Conservation (phyloP, 2,113 vertebrate species). For the Colistium nudipinnis region DNA sequence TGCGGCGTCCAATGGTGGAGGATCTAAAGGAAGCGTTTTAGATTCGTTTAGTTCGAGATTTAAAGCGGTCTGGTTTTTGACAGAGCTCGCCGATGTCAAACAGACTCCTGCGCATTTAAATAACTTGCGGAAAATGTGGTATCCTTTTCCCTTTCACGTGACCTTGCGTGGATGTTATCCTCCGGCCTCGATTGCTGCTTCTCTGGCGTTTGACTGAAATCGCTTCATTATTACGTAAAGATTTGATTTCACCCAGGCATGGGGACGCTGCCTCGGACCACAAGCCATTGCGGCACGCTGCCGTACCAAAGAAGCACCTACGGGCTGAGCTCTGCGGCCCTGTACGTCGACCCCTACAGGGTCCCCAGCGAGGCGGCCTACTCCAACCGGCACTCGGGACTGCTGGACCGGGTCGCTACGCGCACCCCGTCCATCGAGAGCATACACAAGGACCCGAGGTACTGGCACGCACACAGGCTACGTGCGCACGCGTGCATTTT, state of each 20-base stretch:
- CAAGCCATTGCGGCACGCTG: conserved; percentile 93
- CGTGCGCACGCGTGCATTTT: background rate
- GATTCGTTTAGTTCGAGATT: conserved; percentile 32
- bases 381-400: conserved; percentile 72
- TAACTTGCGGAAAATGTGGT: background rate
- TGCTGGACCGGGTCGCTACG: conserved; percentile 85
- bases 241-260: conserved; percentile 53
- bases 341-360: conserved; percentile 89
- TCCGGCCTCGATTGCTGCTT: background rate
- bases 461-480: background rate
- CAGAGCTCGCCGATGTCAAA: conserved; percentile 15
- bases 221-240: background rate
- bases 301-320: conserved; percentile 94
- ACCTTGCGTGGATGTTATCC: background rate
- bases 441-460: conserved; percentile 98
- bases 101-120: background rate
- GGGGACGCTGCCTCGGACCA: conserved; percentile 87
- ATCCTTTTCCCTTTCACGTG: background rate
- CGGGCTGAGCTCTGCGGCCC: conserved; percentile 84
- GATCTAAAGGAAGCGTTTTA: conserved; percentile 44
- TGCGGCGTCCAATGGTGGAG: conserved; percentile 22
- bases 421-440: conserved; percentile 95
- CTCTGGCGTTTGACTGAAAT: background rate
- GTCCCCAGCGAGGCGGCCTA: conserved; percentile 82
- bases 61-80: conserved; percentile 23